Evolutionary conservation across 2,113 vertebrate species (phyloP), one percentile per base, ranked within the genome.

Genomic region (Gymnogyps californianus): DNA sequence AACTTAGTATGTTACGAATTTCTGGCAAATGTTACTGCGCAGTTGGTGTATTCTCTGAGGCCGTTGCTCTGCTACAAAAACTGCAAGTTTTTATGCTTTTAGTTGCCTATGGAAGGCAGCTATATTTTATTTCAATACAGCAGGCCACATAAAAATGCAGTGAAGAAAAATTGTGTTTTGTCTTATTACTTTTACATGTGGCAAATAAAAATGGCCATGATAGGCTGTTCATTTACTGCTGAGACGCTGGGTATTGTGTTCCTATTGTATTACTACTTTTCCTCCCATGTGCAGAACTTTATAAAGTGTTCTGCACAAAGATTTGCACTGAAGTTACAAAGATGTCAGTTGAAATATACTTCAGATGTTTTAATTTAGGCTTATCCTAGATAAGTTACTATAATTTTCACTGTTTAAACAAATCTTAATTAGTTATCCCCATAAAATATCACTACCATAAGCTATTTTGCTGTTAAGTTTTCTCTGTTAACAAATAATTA

Each of bases 41-140:
- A 82, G 93, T 95, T 94, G 80, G 84, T 94, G 4, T 90, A 19
- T 95, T 95, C 92, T 95, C 88, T 57, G 70, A 93, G 87, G 87
- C 69, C 21, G 7, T n/a, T 72, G 32, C 61, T 84, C 47, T 91
- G 29, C 69, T 76, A 52, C 65, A 90, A 91, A 91, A 82, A 76
- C 40, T 19, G 40, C 61, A 84, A 59, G 11, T 36, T 71, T 85
- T 85, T 79, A 52, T 72, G 62, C 67, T 92, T 87, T 65, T 79
- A 25, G 52, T 75, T 90, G 74, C 16, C 3, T 83, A 4, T 85
- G 90, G 70, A 94, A 90, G 51, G 34, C 34, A 83, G 78, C 61
- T 31, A 16, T 90, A 65, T 83, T 89, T 95, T 86, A n/a, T 93
- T 96, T 96, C 87, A 94, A 8, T 84, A 76, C 57, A 93, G 32